Conservation (phyloP, 23 tunicate genomes). For the Ciona savignyi region DNA sequence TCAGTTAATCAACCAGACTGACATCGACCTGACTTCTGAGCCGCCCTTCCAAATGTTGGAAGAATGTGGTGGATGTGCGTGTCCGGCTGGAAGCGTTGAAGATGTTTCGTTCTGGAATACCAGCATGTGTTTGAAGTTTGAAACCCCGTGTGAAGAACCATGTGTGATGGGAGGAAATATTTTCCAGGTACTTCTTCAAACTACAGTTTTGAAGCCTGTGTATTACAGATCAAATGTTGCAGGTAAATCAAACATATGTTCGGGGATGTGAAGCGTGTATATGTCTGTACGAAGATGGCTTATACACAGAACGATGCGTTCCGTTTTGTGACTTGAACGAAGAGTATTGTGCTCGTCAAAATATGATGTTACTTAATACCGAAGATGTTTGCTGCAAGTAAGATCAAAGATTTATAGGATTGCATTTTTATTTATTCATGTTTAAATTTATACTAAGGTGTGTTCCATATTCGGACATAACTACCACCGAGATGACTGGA, state of each 20-base stretch:
- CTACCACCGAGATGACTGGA: background rate
- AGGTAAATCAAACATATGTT: slow-evolving; percentile 40
- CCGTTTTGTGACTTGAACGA: slow-evolving; percentile 75
- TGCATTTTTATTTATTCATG: background rate
- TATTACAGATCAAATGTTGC: no score
- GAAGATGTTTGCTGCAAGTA: slow-evolving; percentile 88
- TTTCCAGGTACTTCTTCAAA: slow-evolving; percentile 26
- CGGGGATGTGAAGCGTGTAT: slow-evolving; percentile 66
- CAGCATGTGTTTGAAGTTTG: slow-evolving; percentile 66
- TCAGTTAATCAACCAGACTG: slow-evolving; percentile 14
- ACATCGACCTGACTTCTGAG: no score
- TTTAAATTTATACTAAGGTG: slow-evolving; percentile 14
- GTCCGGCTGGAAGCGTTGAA: slow-evolving; percentile 44
- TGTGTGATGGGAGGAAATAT: slow-evolving; percentile 35
- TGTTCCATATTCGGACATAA: background rate
- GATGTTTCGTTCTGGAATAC: slow-evolving; percentile 65
- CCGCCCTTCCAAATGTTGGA: slow-evolving; percentile 30
- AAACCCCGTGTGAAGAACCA: slow-evolving; percentile 61
- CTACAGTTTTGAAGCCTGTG: no score
- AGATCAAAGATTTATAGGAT: slow-evolving; percentile 1
- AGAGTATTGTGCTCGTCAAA: slow-evolving; percentile 36
- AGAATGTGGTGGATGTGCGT: slow-evolving; percentile 42
- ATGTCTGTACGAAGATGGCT: slow-evolving; percentile 53
- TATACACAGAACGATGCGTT: slow-evolving; percentile 40
- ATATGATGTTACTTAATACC: slow-evolving; percentile 38